These are phyloP conservation scores for Sapayoa aenigma DNA, from an alignment of 2,113 vertebrate genomes.

Conservation along the genomic window DNA sequence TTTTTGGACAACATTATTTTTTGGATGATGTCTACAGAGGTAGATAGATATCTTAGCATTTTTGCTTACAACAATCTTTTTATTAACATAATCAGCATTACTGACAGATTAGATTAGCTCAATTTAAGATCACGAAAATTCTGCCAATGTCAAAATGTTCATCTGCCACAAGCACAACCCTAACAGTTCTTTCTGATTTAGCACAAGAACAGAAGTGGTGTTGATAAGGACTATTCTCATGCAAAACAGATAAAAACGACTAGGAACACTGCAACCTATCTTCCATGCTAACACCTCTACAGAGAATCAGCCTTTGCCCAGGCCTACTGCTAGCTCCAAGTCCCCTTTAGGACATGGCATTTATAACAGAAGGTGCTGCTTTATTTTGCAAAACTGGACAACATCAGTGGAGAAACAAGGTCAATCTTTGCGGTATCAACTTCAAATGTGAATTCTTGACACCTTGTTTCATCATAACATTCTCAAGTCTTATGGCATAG, in stretches of 20 bases:
- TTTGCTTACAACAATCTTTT: neutral
- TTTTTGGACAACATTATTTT: neutral
- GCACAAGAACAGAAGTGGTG: neutral
- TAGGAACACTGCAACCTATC: neutral
- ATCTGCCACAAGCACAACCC: neutral
- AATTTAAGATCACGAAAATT: neutral
- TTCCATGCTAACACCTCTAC: neutral
- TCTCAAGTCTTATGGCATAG: neutral
- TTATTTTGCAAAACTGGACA: neutral
- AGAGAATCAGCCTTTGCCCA: neutral
- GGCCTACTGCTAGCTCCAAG: neutral
- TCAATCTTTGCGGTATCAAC: neutral
- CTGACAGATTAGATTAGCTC: neutral
- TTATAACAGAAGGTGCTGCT: neutral
- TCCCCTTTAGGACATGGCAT: neutral
- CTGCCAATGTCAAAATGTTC: neutral
- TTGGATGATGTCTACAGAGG: neutral
- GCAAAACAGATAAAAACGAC: neutral
- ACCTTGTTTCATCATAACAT: neutral
- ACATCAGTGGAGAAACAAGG: neutral
- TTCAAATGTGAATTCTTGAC: neutral
- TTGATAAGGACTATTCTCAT: neutral
- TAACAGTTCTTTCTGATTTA: neutral
- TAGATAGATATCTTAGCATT: neutral
- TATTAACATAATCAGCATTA: neutral